phyloP scores from a whole-genome alignment of 2,113 vertebrate species.

The Prietella phreatophila region DNA sequence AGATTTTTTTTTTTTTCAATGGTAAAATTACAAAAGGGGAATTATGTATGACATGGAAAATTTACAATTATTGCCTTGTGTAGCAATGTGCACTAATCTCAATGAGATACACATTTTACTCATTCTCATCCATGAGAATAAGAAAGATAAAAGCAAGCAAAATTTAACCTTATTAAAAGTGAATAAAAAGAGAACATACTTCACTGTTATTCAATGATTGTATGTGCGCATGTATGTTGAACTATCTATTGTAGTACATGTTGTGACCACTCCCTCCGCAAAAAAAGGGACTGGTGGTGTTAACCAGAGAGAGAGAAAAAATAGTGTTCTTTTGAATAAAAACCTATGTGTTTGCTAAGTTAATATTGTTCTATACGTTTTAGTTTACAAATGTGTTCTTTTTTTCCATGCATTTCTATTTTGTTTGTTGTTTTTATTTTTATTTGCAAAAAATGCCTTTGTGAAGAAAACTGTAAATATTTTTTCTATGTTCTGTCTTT shows the following conservation, averaged over 20 bases:
- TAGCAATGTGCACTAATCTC: conserved; percentile 99
- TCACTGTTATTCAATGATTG: conserved; percentile 98
- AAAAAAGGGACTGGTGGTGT: conserved; percentile 89
- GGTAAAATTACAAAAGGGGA: conserved; percentile 78
- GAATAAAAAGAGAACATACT: conserved; percentile 85
- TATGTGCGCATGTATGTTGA: conserved; percentile 95
- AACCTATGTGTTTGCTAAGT: conserved; percentile 88
- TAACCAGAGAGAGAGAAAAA: conserved; percentile 74
- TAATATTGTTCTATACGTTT: conserved; percentile 89
- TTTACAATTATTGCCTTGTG: conserved; percentile 97
- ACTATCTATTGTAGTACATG: conserved; percentile 86
- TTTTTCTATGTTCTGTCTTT: conserved; percentile 67
- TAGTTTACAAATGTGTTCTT: conserved; percentile 79
- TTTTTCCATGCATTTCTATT: conserved; percentile 67
- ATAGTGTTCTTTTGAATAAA: conserved; percentile 73
- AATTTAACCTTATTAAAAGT: conserved; percentile 63
- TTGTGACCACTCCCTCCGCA: conserved; percentile 92
- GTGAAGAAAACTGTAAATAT: conserved; percentile 82
- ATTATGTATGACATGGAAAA: conserved; percentile 85
- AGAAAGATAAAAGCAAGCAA: conserved; percentile 81
- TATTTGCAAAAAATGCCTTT: conserved; percentile 70
- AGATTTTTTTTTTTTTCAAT: conserved; percentile 78
- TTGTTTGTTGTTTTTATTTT: conserved; percentile 58
- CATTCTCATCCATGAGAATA: conserved; percentile 99
- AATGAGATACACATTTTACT: conserved; percentile 99